phyloP scores from a whole-genome alignment of 2,797 vertebrate species.

The Melanotaenia pygmaea region DNA sequence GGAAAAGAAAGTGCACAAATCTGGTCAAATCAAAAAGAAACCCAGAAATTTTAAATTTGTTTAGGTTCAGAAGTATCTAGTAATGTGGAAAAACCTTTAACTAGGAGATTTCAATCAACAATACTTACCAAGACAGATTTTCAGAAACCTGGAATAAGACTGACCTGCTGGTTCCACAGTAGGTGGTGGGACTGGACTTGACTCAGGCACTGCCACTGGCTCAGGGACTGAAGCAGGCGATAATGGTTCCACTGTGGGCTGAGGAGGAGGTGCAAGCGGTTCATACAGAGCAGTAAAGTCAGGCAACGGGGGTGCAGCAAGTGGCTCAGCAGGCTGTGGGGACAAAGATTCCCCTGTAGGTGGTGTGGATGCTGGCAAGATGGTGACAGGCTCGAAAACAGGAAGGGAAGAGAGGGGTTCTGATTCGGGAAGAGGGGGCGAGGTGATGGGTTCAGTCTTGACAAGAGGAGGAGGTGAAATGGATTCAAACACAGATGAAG shows the following conservation, averaged over 20 bases:
- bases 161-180: conserved; percentile 68
- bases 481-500: conserved; percentile 49
- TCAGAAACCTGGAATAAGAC: conserved; percentile 42
- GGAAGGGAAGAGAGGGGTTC: conserved; percentile 45
- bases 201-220: conserved; percentile 49
- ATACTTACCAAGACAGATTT: neutral
- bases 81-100: neutral
- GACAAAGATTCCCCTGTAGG: conserved; percentile 57
- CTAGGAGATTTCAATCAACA: neutral
- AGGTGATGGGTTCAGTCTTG: conserved; percentile 38
- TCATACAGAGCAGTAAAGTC: conserved; percentile 70
- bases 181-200: conserved; percentile 38
- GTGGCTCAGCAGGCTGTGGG: conserved; percentile 49
- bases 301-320: conserved; percentile 57
- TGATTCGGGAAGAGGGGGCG: conserved; percentile 35
- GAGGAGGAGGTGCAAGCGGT: conserved; percentile 74
- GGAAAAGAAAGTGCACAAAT: conserved; percentile 17
- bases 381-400: conserved; percentile 47
- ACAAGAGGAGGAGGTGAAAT: conserved; percentile 38
- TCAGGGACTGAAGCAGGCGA: conserved; percentile 50
- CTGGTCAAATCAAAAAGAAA: neutral
- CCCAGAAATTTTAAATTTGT: neutral
- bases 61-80: conserved; percentile 1
- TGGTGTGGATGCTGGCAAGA: conserved; percentile 23
- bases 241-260: conserved; percentile 61